These are phyloP conservation scores for Echeneis naucrates DNA, from an alignment of 2,797 vertebrate species.

Conservation along the genomic window DNA sequence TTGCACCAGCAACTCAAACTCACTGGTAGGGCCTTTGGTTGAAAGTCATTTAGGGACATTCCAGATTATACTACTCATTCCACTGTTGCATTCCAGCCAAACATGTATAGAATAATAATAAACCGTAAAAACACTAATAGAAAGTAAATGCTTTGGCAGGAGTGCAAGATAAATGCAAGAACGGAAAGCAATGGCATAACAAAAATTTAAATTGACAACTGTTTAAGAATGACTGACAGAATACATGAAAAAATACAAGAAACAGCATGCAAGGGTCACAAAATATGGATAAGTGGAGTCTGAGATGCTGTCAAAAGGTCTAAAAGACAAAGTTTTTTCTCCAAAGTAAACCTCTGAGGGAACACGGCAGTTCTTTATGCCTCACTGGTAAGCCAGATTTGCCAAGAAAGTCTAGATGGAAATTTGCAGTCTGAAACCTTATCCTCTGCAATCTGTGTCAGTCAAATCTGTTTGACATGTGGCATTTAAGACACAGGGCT, in stretches of 20 bases:
- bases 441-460: constrained; percentile 86
- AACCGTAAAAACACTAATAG: background rate
- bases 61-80: too few relatives aligned
- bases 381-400: constrained; percentile 87
- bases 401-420: constrained; percentile 77
- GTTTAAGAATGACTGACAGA: constrained; percentile 10
- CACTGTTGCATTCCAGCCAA: too few relatives aligned
- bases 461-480: constrained; percentile 82
- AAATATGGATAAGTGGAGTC: constrained; percentile 53
- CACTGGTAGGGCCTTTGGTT: too few relatives aligned
- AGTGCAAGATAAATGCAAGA: constrained; percentile 5
- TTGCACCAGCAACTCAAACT: too few relatives aligned
- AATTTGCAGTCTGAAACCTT: constrained; percentile 83
- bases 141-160: background rate
- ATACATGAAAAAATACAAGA: background rate
- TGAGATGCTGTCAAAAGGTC: constrained; percentile 65
- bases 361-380: constrained; percentile 82
- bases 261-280: constrained; percentile 23
- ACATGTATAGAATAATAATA: background rate
- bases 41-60: too few relatives aligned
- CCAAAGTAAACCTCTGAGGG: constrained; percentile 69
- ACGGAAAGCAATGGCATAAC: constrained; percentile 4
- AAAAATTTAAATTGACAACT: background rate
- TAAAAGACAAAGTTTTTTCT: constrained; percentile 77
- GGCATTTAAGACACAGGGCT: constrained; percentile 76